Evolutionary conservation across 2,113 vertebrate species (phyloP), one percentile per base, ranked within the genome.

Genomic region (Noctilio leporinus): DNA sequence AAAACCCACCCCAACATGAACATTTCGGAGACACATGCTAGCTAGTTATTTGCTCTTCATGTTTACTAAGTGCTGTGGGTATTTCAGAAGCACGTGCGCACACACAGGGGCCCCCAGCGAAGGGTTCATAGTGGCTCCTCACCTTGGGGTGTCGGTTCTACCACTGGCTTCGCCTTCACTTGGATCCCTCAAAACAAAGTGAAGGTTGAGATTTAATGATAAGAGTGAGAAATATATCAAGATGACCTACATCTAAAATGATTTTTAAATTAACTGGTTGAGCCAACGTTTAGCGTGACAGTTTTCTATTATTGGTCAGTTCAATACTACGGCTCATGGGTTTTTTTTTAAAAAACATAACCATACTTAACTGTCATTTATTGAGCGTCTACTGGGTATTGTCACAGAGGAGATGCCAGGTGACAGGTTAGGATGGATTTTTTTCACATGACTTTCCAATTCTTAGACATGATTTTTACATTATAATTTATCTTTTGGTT

Each of bases 121-220:
- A 97, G 98, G 86, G 94, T 97, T 94, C 96, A 97, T 97, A 93
- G 97, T 97, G 97, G 93, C 97, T 98, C 98, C 99, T 99, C 98
- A 99, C 99, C 99, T 99, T 96, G 99, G 98, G 93, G 99, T 98
- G 98, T 99, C 99, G 94, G 98, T 98, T 98, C 99, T 99, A 98
- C 99, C 99, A 98, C 99, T 99, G 98, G 99, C 99, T 98, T 99
- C 99, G 86, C 99, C 99, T 98, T 99, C 99, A 98, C 98, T 99
- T 98, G 99, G 99, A 98, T 99, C 99, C 99, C 99, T 99, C 98
- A 99, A 99, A 99, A 98, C 98, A 99, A 98, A 99, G 98, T 98
- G 98, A 98, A 99, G 98, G 98, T 98, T 98, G 98, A 99, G 98
- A 98, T 98, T 98, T 98, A 98, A 98, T 98, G 97, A 98, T 97